Evolutionary conservation across 2,797 vertebrate species (phyloP), one percentile per base, ranked within the genome.

Genomic region (Anas bahamensis): DNA sequence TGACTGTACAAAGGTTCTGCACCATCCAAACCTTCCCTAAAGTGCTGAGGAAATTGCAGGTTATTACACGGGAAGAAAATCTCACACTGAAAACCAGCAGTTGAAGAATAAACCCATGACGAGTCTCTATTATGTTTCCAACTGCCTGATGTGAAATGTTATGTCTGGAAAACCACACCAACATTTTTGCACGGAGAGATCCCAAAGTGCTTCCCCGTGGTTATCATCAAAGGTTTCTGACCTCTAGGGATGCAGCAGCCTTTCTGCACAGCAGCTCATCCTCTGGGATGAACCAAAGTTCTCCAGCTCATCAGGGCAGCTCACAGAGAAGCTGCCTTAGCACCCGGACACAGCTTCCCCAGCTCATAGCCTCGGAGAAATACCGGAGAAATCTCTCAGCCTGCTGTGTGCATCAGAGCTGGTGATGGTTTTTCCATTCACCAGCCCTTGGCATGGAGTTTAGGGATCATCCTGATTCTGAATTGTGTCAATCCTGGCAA

Each of bases 41-140:
- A 72, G 52, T 22, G 44, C 63, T 78, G 90, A 85, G 86, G 86
- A 86, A 90, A 81, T 65, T 48, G 79, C 28, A 88, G 64, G 13
- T 69, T 82, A 39, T 52, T 86, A 55, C 26, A 75, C 56, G 60
- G 69, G 39, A 57, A 28, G 57, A 41, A 84, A 63, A 75, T 44
- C 53, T 63, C 68, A 19, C 14, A 39, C 28, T 55, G 53, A 76
- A 86, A 86, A 66, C 5, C 70, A 39, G 21, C 4, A 31, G 69
- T 14, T 79, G 65, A 70, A 66, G 79, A 63, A 70, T 0, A 0
- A 83, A 68, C 46, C 42, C 22, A 52, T n/a, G 13, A 19, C 39
- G 75, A 1, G 22, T 35, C 33, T 50, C 22, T 39, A 14, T 44
- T 46, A 4, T 4, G 29, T 69, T 86, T 75, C 41, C 87, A 92